A percentile compares a stretch with the other conserved stretches of the same genome.
Conservation (phyloP, 2,797 vertebrate genomes). For the Serranus cabrilla region DNA sequence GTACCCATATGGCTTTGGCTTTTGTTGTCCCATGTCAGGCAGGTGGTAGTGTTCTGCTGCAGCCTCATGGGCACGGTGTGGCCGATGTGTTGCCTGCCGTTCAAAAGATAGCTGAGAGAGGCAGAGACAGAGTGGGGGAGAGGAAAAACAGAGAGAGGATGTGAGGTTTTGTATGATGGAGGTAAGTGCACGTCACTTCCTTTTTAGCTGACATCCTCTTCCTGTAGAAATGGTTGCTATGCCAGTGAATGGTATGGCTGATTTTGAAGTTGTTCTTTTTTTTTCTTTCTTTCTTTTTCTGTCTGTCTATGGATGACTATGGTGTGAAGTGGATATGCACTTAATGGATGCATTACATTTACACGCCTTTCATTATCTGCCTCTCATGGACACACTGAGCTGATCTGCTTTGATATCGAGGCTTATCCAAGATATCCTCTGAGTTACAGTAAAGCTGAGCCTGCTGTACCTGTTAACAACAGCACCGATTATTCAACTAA, state of each 20-base stretch:
- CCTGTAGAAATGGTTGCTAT: slow-evolving; percentile 68
- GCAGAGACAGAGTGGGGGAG: slow-evolving; percentile 62
- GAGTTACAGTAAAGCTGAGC: slow-evolving; percentile 38
- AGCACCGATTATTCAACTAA: slow-evolving; percentile 66
- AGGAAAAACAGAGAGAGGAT: slow-evolving; percentile 73
- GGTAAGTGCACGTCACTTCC: slow-evolving; percentile 81
- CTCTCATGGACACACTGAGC: slow-evolving; percentile 56
- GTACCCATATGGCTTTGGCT: slow-evolving; percentile 82
- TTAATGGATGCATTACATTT: slow-evolving; percentile 63
- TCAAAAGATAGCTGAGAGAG: slow-evolving; percentile 85
- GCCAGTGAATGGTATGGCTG: slow-evolving; percentile 75
- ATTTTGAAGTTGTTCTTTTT: slow-evolving; percentile 45
- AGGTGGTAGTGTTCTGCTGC: slow-evolving; percentile 86
- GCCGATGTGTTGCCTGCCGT: slow-evolving; percentile 84
- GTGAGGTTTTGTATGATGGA: slow-evolving; percentile 78
- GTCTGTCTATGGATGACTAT: slow-evolving; percentile 56
- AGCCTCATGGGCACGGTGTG: slow-evolving; percentile 82
- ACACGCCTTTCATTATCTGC: slow-evolving; percentile 60
- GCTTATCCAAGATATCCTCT: slow-evolving; percentile 49
- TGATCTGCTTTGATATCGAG: slow-evolving; percentile 64
- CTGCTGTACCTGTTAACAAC: slow-evolving; percentile 38
- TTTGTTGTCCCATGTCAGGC: slow-evolving; percentile 86
- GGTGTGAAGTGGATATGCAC: slow-evolving; percentile 72
- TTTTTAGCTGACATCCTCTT: slow-evolving; percentile 67
- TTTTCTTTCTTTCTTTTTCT: slow-evolving; percentile 9